Percentiles rank a stretch among this genome's conserved stretches.
Evolutionary conservation across 2,113 vertebrate species (phyloP).

Genomic region (Dromaius novaehollandiae): DNA sequence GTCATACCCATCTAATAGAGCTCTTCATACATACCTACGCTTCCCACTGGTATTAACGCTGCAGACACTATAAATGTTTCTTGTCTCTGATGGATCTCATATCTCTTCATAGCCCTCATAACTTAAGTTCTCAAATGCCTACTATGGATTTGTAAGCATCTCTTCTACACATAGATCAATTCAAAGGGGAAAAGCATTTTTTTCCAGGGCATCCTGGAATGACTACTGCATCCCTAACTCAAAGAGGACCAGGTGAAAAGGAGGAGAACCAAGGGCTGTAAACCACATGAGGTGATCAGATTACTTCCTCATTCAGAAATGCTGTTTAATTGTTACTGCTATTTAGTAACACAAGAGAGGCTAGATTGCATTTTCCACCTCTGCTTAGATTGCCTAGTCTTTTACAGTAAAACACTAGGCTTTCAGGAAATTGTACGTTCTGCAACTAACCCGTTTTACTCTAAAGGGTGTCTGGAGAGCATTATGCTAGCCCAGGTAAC

Average conservation of each 20-base stretch:
- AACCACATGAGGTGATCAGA: background rate
- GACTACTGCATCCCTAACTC: background rate
- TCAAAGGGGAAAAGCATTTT: background rate
- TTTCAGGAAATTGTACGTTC: background rate
- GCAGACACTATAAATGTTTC: background rate
- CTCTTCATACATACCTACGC: background rate
- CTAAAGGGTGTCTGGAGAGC: conserved; percentile 16
- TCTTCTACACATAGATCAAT: background rate
- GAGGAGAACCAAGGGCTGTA: background rate
- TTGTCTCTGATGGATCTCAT: background rate
- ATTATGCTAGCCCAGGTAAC: conserved; percentile 23
- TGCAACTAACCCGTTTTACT: conserved; percentile 5
- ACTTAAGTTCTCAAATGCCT: background rate
- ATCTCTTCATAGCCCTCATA: background rate
- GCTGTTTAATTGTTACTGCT: background rate
- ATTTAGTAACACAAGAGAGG: background rate
- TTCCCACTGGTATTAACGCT: background rate
- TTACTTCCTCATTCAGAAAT: background rate
- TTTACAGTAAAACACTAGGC: background rate
- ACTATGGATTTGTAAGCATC: background rate
- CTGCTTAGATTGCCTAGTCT: background rate
- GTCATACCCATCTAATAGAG: background rate
- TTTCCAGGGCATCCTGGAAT: background rate
- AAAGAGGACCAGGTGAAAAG: background rate
- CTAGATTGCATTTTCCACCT: background rate